A percentile compares a stretch with the other conserved stretches of the same genome.
These are phyloP conservation scores for Drosophila asahinai DNA, from an alignment of 1,140 invertebrate genomes.

Conservation along the genomic window DNA sequence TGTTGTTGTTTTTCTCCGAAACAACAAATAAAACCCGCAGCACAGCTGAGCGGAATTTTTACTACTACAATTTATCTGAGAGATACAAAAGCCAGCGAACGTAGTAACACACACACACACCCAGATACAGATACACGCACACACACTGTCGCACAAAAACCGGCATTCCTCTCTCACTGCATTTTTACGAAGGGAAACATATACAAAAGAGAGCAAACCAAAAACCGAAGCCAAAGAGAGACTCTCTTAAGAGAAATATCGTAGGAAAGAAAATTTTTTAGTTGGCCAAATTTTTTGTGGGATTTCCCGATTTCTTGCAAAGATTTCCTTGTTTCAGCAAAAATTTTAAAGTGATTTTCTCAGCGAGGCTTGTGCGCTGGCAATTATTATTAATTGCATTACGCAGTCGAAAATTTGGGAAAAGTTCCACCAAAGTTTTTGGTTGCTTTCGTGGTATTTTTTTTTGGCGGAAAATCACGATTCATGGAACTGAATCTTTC, in stretches of 20 bases:
- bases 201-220: conserved; percentile 3
- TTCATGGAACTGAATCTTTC: not conserved
- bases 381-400: conserved; percentile 23
- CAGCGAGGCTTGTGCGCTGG: not conserved
- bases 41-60: conserved; percentile 75
- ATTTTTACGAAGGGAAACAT: conserved; percentile 7
- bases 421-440: conserved; percentile 5
- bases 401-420: conserved; percentile 5
- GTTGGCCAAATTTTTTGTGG: conserved; percentile 5
- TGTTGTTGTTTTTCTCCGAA: conserved; percentile 15
- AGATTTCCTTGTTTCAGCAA: conserved; percentile 17
- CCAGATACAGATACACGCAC: conserved; percentile 5
- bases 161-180: conserved; percentile 57
- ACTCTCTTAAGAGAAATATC: conserved; percentile 14
- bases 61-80: conserved; percentile 73
- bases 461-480: conserved; percentile 11
- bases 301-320: conserved; percentile 28
- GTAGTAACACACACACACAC: conserved; percentile 43
- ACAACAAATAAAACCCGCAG: conserved; percentile 47
- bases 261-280: not conserved
- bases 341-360: conserved; percentile 18
- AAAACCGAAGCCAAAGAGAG: conserved; percentile 8
- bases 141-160: conserved; percentile 38
- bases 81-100: conserved; percentile 62
- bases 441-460: not conserved